Percentiles rank a stretch among this genome's conserved stretches.
Conservation (phyloP, 2,797 vertebrate species). For the Acanthurus lineatus region DNA sequence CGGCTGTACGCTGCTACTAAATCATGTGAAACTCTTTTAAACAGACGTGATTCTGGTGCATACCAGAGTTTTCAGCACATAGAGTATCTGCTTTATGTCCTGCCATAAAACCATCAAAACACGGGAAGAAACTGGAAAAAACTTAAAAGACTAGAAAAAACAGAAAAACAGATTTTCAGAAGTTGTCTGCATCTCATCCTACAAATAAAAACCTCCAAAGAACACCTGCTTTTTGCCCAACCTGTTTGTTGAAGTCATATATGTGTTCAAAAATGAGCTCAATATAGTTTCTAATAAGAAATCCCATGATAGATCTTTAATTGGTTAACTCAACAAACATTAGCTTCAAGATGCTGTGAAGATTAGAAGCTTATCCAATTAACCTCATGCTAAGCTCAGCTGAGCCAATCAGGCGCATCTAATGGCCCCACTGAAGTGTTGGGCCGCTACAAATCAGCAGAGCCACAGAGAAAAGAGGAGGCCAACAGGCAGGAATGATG, state of each 20-base stretch:
- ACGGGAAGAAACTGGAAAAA: slow-evolving; percentile 9
- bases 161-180: slow-evolving; percentile 13
- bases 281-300: not conserved
- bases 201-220: not conserved
- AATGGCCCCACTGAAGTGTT: slow-evolving; percentile 78
- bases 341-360: slow-evolving; percentile 78
- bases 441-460: slow-evolving; percentile 75
- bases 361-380: slow-evolving; percentile 93
- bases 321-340: slow-evolving; percentile 15
- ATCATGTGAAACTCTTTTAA: slow-evolving; percentile 62
- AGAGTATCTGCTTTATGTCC: slow-evolving; percentile 54
- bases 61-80: slow-evolving; percentile 51
- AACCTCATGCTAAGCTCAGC: slow-evolving; percentile 82
- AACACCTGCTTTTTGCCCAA: not conserved
- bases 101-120: slow-evolving; percentile 21
- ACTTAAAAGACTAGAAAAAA: slow-evolving; percentile 4
- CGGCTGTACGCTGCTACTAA: slow-evolving; percentile 31
- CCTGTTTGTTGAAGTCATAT: not conserved
- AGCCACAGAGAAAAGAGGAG: slow-evolving; percentile 85
- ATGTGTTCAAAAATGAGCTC: not conserved
- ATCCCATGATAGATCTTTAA: not conserved
- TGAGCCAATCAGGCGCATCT: slow-evolving; percentile 86
- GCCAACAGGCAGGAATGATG: slow-evolving; percentile 35
- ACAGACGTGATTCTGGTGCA: slow-evolving; percentile 57
- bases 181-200: not conserved